Percentiles rank a stretch among this genome's conserved stretches.
Evolutionary conservation across 2,113 vertebrate species (phyloP).

Genomic region (Nothoprocta perdicaria): DNA sequence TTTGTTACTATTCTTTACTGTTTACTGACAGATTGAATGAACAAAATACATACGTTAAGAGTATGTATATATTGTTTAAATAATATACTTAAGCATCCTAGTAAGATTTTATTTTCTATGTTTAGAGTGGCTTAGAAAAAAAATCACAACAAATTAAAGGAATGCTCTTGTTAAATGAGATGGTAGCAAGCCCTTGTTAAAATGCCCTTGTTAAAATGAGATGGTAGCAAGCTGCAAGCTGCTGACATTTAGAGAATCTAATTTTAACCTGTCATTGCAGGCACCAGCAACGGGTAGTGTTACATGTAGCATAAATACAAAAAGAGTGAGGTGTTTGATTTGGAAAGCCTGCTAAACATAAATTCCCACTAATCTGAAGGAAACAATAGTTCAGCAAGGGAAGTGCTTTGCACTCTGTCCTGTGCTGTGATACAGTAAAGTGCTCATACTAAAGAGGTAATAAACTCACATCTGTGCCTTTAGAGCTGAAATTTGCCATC

Average conservation of each 20-base stretch:
- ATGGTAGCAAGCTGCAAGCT: background rate
- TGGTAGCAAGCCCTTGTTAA: constrained; percentile 14
- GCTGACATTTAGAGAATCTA: constrained; percentile 67
- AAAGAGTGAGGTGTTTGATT: constrained; percentile 32
- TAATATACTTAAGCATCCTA: background rate
- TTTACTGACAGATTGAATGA: background rate
- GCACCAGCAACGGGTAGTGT: constrained; percentile 24
- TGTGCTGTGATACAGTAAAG: constrained; percentile 50
- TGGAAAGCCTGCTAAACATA: constrained; percentile 55
- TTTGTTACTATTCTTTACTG: background rate
- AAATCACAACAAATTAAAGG: background rate
- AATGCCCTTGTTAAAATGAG: background rate
- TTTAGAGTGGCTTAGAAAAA: background rate
- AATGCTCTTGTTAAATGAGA: background rate
- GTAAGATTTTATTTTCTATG: background rate
- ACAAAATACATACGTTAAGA: background rate
- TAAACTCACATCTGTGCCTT: background rate
- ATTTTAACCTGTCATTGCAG: constrained; percentile 55
- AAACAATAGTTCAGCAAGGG: constrained; percentile 26
- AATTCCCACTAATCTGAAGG: constrained; percentile 52
- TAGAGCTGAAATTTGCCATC: background rate
- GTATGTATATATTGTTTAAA: background rate
- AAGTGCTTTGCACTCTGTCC: background rate
- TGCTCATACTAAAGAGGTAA: background rate
- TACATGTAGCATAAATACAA: constrained; percentile 37